Base-by-base conservation (phyloP, 2,888 invertebrate genomes). In the Nemurella pictetii region DNA sequence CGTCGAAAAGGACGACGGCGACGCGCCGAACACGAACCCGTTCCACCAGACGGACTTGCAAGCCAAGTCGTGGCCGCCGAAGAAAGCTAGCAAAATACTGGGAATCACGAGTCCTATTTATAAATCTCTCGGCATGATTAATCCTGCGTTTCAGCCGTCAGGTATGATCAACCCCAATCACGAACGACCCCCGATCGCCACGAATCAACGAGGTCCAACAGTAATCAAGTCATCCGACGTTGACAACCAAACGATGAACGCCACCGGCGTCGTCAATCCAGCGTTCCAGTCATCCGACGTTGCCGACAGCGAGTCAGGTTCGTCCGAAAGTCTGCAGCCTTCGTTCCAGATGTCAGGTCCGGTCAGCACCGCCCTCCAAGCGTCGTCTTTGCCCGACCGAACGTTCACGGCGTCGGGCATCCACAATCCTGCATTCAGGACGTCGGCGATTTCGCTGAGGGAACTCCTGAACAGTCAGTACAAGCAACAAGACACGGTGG, bases 401-500 rank as follows among this genome's bases (percentile, higher is more conserved):
- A 55, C 55, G 9, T 55, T 12, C 55, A 55, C 15, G 55, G 20
- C 12, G 9, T 3, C 29, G 1, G 78, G 30, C 4, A 15, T 78
- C 7, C 20, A n/a, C 29, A 78, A 78, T 12, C 78, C 28, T 3
- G 25, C 78, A 20, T 78, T 78, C 30, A 30, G 30, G 30, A 30
- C 28, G 30, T 78, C 78, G 28, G n/a, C 78, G 20, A 29, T 78
- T 9, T 78, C 78, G 20, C n/a, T 78, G 29, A 28, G 78, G n/a
- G 78, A 78, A 20, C n/a, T 78, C 20, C 78, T 78, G 7, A 28
- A 78, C 15, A 30, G 30, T 30, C 78, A 78, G 29, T 78, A 78
- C 78, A 27, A 78, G n/a, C 78, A 78, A 5, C 30, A 28, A 9
- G 15, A 0, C 4, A 28, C 78, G n/a, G 0, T 30, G n/a, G 29